Evolutionary conservation across 2,797 vertebrate species (phyloP).

Genomic region (Poeciliopsis infans): DNA sequence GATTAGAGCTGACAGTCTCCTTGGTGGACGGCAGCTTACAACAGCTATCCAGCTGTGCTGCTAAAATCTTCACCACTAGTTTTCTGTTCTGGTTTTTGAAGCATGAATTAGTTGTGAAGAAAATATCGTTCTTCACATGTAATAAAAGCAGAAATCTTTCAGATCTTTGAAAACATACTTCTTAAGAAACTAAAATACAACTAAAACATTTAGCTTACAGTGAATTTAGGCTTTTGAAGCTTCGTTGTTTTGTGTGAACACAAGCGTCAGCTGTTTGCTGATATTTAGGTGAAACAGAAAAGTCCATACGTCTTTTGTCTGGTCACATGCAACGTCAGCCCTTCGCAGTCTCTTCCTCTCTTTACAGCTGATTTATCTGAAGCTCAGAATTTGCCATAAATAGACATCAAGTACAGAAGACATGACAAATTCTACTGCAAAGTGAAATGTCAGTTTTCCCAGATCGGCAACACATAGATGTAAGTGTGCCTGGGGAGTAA

Average conservation of each 20-base stretch:
- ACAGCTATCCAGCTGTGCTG: slow-evolving; percentile 11
- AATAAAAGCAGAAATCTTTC: slow-evolving; percentile 4
- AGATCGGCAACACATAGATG: slow-evolving; percentile 40
- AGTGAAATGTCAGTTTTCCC: slow-evolving; percentile 47
- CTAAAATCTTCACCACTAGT: slow-evolving; percentile 7
- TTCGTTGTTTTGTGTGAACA: background rate
- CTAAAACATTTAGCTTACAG: background rate
- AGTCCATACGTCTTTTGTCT: slow-evolving; percentile 6
- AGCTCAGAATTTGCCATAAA: slow-evolving; percentile 38
- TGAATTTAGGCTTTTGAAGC: background rate
- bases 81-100: slow-evolving; percentile 16
- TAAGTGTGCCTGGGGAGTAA: slow-evolving; percentile 35
- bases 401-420: slow-evolving; percentile 49
- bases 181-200: background rate
- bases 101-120: slow-evolving; percentile 7
- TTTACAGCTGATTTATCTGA: slow-evolving; percentile 57
- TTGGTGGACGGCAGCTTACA: slow-evolving; percentile 13
- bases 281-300: slow-evolving; percentile 6
- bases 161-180: background rate
- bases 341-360: slow-evolving; percentile 42
- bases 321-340: slow-evolving; percentile 37
- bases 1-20: slow-evolving; percentile 16
- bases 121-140: background rate
- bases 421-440: slow-evolving; percentile 44
- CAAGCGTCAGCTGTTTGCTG: background rate